Percentiles rank a stretch among this genome's conserved stretches.
These are phyloP conservation scores for Balanococcus diminutus DNA, from an alignment of 2,888 invertebrate genomes.

Conservation along the genomic window DNA sequence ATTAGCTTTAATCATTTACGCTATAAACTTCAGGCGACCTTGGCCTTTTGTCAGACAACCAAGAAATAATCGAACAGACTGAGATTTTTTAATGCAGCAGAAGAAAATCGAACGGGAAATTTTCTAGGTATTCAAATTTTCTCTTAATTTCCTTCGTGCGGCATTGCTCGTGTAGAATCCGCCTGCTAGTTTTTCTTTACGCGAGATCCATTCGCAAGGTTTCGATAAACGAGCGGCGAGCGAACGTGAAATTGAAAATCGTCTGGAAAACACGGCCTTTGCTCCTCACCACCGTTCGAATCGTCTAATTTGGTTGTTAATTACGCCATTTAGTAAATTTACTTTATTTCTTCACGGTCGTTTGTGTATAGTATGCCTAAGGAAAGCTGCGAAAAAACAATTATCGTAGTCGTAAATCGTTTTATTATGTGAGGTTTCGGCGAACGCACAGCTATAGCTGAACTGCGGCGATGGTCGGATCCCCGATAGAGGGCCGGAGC, in stretches of 20 bases:
- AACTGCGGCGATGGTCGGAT: neutral
- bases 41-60: no score
- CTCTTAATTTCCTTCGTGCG: no score
- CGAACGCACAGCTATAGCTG: neutral
- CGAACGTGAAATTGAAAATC: neutral
- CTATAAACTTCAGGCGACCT: no score
- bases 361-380: neutral
- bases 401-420: conserved; percentile 11
- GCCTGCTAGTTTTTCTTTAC: no score
- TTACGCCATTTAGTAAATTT: neutral
- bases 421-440: neutral
- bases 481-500: neutral
- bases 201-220: no score
- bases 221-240: neutral
- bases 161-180: no score
- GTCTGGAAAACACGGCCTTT: neutral
- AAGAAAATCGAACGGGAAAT: no score
- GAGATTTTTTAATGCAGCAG: no score
- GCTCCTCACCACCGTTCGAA: neutral
- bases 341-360: neutral
- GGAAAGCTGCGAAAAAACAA: neutral
- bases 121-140: no score
- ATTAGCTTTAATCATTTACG: no score
- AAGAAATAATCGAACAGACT: no score
- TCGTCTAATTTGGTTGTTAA: neutral